Conservation (phyloP, 2,888 invertebrate genomes). For the Heliconius ismenius region DNA sequence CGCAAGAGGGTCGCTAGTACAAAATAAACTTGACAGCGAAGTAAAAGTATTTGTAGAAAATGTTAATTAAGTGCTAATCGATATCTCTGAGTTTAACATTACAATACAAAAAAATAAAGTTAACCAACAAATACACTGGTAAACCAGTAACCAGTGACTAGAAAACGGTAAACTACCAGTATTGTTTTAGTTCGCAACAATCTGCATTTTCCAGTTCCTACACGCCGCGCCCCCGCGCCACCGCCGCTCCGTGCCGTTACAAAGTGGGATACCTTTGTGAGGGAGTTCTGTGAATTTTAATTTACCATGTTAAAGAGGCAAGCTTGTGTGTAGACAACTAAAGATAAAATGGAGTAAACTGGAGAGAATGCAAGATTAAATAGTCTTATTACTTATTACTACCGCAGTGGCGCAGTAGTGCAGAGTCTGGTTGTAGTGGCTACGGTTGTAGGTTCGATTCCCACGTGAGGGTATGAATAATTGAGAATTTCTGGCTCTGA, state of each 20-base stretch:
- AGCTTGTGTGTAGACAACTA: not conserved
- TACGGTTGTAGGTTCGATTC: too few species aligned
- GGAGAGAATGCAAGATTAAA: not conserved
- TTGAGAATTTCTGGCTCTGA: too few species aligned
- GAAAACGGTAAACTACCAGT: not conserved
- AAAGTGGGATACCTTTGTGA: slow-evolving; percentile 7
- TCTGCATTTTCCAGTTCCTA: slow-evolving; percentile 4
- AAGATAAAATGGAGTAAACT: not conserved
- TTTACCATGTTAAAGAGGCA: slow-evolving; percentile 15
- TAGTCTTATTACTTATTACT: too few species aligned
- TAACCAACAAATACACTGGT: not conserved
- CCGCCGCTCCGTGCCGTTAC: not conserved
- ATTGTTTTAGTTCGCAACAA: slow-evolving; percentile 4
- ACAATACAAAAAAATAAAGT: not conserved
- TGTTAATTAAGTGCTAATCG: too few species aligned
- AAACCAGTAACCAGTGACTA: not conserved
- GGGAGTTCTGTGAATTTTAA: slow-evolving; percentile 13
- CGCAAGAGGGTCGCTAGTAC: too few species aligned
- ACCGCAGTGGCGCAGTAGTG: too few species aligned
- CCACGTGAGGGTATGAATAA: too few species aligned
- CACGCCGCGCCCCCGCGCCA: not conserved
- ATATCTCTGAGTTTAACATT: too few species aligned
- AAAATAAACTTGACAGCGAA: too few species aligned
- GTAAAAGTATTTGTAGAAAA: too few species aligned
- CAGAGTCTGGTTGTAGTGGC: too few species aligned